Conservation (phyloP, 2,797 vertebrate species). For the Taenioides sp. region DNA sequence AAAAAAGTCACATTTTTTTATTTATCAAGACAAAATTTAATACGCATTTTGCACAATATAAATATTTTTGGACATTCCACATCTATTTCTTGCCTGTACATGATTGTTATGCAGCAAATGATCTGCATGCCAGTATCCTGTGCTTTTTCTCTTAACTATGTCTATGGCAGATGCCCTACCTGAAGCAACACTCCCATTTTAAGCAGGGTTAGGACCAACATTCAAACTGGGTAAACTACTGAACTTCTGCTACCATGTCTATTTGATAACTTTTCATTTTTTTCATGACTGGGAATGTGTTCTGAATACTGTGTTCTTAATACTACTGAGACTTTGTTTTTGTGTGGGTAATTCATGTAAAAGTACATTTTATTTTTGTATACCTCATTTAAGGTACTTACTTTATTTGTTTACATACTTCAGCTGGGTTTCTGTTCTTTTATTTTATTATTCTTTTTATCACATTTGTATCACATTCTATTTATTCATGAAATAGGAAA, state of each 20-base stretch:
- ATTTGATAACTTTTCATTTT: constrained; percentile 1
- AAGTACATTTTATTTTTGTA: constrained; percentile 25
- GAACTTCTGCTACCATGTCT: constrained; percentile 14
- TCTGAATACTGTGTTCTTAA: constrained; percentile 9
- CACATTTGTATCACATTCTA: not conserved
- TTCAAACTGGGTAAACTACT: not conserved
- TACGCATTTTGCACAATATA: not conserved
- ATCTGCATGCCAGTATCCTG: too few species aligned
- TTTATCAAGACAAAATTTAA: not conserved
- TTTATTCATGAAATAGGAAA: constrained; percentile 3
- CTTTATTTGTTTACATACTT: not conserved
- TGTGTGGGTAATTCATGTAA: constrained; percentile 27
- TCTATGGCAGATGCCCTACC: not conserved
- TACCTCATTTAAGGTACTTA: constrained; percentile 6
- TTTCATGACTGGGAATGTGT: constrained; percentile 31
- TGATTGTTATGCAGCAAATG: not conserved
- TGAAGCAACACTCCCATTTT: not conserved
- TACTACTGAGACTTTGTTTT: constrained; percentile 17
- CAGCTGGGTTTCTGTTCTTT: not conserved
- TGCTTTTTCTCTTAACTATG: not conserved
- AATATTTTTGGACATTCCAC: not conserved
- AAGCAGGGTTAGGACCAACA: not conserved
- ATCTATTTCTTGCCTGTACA: not conserved
- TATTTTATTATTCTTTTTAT: too few species aligned
- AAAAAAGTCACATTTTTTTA: constrained; percentile 21